Evolutionary conservation across 2,113 vertebrate species (phyloP).

Genomic region (Corythoichthys intestinalis): DNA sequence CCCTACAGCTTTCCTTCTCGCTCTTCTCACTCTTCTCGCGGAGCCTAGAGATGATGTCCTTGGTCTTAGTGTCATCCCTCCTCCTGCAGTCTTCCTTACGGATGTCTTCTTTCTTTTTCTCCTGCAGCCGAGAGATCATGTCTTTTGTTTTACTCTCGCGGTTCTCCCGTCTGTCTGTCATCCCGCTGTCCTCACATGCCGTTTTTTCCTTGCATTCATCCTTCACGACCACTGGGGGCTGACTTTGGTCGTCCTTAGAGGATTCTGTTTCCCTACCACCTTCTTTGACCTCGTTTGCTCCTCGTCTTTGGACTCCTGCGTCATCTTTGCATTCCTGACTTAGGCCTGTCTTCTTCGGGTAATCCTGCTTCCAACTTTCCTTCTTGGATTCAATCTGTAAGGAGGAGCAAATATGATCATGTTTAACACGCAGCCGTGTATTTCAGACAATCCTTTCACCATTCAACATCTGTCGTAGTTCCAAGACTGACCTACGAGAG

Average conservation of each 20-base stretch:
- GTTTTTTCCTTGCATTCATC: constrained; percentile 48
- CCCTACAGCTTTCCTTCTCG: constrained; percentile 59
- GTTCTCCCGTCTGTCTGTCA: constrained; percentile 52
- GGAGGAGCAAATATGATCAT: constrained; percentile 21
- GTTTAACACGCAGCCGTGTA: neutral
- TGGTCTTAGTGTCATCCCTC: constrained; percentile 70
- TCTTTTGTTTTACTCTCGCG: constrained; percentile 72
- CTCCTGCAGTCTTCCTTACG: constrained; percentile 59
- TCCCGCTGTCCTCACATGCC: constrained; percentile 50
- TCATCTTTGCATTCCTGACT: constrained; percentile 69
- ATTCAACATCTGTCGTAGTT: neutral
- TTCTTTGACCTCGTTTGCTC: constrained; percentile 39
- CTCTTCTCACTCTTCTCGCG: constrained; percentile 68
- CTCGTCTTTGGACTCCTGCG: constrained; percentile 38
- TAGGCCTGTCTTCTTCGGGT: constrained; percentile 70
- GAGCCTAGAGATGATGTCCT: constrained; percentile 72
- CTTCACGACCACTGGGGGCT: constrained; percentile 33
- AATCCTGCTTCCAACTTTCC: constrained; percentile 74
- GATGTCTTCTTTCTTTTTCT: constrained; percentile 60
- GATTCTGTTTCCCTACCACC: constrained; percentile 44
- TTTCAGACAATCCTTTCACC: too few relatives aligned
- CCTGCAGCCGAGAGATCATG: constrained; percentile 70
- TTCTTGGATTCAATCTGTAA: constrained; percentile 63
- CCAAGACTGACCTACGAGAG: neutral
- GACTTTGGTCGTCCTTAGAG: constrained; percentile 37